A percentile compares a stretch with the other conserved stretches of the same genome.
These are phyloP conservation scores for Phenacoccus solenopsis DNA, from an alignment of 1,140 invertebrate genomes.

Conservation along the genomic window DNA sequence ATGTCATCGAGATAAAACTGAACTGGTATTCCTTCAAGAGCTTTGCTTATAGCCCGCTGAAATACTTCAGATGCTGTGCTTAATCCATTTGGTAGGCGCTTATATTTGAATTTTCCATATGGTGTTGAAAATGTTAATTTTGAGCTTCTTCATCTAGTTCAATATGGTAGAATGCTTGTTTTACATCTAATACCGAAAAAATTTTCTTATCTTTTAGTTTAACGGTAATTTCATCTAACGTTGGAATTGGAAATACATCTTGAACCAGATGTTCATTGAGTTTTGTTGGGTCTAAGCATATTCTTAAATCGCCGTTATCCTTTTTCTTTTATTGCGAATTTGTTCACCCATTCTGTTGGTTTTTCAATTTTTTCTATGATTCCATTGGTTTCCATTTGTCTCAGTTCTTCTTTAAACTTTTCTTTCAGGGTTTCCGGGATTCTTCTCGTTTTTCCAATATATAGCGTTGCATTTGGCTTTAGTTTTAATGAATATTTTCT, in stretches of 20 bases:
- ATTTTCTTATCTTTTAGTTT: conserved; percentile 22
- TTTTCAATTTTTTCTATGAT: conserved; percentile 23
- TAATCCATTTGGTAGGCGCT: conserved; percentile 26
- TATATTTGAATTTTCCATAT: conserved; percentile 9
- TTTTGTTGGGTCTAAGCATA: conserved; percentile 33
- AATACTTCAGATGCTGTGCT: conserved; percentile 5
- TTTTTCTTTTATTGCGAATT: conserved; percentile 33
- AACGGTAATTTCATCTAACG: conserved; percentile 20
- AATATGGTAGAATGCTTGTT: conserved; percentile 27
- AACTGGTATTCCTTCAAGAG: not conserved
- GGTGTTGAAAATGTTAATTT: not conserved
- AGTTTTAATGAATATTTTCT: conserved; percentile 22
- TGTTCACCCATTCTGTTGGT: conserved; percentile 30
- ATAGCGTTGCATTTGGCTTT: conserved; percentile 22
- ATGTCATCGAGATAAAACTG: conserved; percentile 10
- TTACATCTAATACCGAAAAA: conserved; percentile 24
- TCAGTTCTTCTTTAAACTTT: conserved; percentile 25
- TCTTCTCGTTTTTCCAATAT: conserved; percentile 24
- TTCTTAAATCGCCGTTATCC: conserved; percentile 29
- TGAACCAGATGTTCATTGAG: conserved; percentile 22
- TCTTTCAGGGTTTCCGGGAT: conserved; percentile 25
- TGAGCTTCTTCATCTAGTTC: conserved; percentile 13
- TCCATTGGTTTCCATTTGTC: conserved; percentile 23
- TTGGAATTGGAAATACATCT: conserved; percentile 23
- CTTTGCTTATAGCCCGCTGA: not conserved